A percentile compares a stretch with the other conserved stretches of the same genome.
phyloP scores from a whole-genome alignment of 64 coral and sea anemone species.

The Actinia tenebrosa region DNA sequence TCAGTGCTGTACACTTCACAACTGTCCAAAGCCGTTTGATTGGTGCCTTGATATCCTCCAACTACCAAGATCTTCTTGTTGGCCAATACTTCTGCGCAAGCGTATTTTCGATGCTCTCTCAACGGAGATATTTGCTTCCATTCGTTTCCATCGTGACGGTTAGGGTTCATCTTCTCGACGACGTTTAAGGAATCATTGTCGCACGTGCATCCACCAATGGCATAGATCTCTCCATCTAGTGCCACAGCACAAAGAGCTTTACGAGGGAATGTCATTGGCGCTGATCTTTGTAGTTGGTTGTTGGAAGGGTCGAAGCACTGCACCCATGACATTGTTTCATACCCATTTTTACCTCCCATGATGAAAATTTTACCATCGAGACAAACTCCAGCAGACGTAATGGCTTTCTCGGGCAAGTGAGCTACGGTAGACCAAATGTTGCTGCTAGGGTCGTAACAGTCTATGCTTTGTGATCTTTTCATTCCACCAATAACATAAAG shows the following conservation, averaged over 20 bases:
- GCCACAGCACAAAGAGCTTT: slow-evolving; percentile 27
- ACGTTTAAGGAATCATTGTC: slow-evolving; percentile 25
- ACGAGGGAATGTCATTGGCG: slow-evolving; percentile 11
- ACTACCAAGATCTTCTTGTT: slow-evolving; percentile 33
- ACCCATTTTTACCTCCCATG: slow-evolving; percentile 44
- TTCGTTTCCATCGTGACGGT: background rate
- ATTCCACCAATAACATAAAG: slow-evolving; percentile 35
- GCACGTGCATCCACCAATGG: slow-evolving; percentile 1
- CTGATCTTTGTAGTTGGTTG: background rate
- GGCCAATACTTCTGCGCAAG: slow-evolving; percentile 12
- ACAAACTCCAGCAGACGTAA: slow-evolving; percentile 23
- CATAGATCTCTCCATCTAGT: background rate
- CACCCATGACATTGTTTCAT: slow-evolving; percentile 10
- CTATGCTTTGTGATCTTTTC: background rate
- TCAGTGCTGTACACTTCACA: slow-evolving; percentile 27
- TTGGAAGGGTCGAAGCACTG: slow-evolving; percentile 35
- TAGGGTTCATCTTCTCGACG: slow-evolving; percentile 33
- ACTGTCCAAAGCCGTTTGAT: slow-evolving; percentile 22
- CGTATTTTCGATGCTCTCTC: slow-evolving; percentile 34
- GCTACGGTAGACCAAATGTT: slow-evolving; percentile 34
- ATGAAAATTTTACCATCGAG: slow-evolving; percentile 20
- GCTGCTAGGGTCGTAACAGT: slow-evolving; percentile 21
- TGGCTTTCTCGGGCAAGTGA: background rate
- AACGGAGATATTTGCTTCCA: slow-evolving; percentile 23
- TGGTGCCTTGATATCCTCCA: slow-evolving; percentile 38